Percentiles rank a stretch among this genome's conserved stretches.
These are phyloP conservation scores for Macheiramphus alcinus DNA, from an alignment of 2,113 vertebrate species.

Conservation along the genomic window DNA sequence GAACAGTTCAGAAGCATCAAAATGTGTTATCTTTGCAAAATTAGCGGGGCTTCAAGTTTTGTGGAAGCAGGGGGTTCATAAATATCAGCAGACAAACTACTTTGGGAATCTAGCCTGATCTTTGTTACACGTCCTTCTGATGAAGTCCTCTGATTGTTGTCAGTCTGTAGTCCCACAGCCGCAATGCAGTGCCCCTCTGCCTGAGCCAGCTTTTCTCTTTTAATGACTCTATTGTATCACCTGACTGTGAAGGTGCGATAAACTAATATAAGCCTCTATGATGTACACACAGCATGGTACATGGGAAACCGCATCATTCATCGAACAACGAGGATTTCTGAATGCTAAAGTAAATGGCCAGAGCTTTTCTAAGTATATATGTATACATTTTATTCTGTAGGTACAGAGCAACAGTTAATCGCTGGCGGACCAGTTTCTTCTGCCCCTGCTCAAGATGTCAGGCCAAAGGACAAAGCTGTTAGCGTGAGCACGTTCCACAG, in stretches of 20 bases:
- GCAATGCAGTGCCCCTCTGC: background rate
- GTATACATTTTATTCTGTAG: constrained; percentile 31
- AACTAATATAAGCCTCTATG: background rate
- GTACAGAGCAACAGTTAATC: constrained; percentile 68
- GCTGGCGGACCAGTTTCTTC: constrained; percentile 38
- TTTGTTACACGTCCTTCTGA: background rate
- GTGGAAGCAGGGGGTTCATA: background rate
- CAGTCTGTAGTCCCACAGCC: background rate
- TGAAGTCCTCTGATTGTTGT: background rate
- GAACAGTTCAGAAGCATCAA: background rate
- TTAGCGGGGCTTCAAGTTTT: background rate
- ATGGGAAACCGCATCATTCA: background rate
- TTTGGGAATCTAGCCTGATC: background rate
- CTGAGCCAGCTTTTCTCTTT: background rate
- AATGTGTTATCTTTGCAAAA: background rate
- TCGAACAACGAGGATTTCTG: background rate
- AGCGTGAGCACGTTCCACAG: constrained; percentile 53
- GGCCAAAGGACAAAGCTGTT: constrained; percentile 83
- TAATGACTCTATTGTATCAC: background rate
- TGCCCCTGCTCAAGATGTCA: constrained; percentile 78
- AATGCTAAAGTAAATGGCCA: background rate
- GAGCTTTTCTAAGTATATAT: background rate
- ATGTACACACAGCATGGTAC: accelerated
- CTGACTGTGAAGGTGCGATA: background rate
- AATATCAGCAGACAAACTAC: background rate